Evolutionary conservation across 2,113 vertebrate genomes (phyloP), one percentile per base, ranked within the genome.

Genomic region (Proteles cristata): DNA sequence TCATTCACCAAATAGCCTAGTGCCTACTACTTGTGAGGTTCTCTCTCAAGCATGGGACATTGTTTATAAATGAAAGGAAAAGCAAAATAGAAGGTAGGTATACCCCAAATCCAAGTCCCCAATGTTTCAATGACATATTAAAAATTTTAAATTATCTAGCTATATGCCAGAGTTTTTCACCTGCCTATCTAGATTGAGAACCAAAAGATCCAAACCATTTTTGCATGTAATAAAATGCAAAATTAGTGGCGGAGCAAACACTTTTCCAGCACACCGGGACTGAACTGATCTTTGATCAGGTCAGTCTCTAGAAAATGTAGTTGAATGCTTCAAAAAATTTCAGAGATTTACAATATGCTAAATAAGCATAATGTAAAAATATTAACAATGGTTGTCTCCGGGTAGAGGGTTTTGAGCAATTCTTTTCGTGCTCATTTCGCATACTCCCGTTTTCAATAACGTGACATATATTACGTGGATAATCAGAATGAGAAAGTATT

Each of bases 341-440:
- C 55, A 4, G 91, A 80, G 69, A 39, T 39, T 39, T 39, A 39
- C 39, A 39, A 39, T 39, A 39, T 39, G 4, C 53, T 81, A 93
- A 39, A 61, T 31, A 89, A 68, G 15, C 48, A 84, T 31, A 66
- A 88, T 35, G 68, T 93, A 48, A 89, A 97, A 88, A 93, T 66
- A 90, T 35, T 25, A 85, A 48, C 35, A 48, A 58, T 58, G 11
- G 16, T 23, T 73, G 12, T 79, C 48, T 79, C 11, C 8, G 31
- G 43, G 43, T 2, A 21, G 63, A 68, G 39, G 25, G 33, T 65
- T 92, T 76, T 31, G 33, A 86, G 61, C 33, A 26, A 48, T 26
- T 43, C 71, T 28, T 80, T 66, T 26, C 88, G 69, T 28, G 2
- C n/a, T 82, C 77, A 55, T n/a, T 68, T 39, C 31, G 39, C 25